phyloP scores from a whole-genome alignment of 2,113 vertebrate species.

The Heteronetta atricapilla region DNA sequence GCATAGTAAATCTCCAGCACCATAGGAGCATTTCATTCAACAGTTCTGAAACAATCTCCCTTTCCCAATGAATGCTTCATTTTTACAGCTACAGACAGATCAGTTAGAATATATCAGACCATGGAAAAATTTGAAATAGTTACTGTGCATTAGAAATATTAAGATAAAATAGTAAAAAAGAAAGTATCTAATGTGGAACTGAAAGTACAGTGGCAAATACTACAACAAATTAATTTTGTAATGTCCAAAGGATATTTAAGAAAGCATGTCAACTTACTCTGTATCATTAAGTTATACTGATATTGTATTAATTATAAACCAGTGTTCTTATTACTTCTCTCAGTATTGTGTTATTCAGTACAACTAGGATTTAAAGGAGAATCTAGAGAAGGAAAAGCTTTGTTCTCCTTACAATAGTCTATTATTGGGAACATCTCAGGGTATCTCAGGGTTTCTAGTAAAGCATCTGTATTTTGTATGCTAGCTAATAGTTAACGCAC shows the following conservation, averaged over 20 bases:
- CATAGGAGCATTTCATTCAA: neutral
- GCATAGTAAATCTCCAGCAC: neutral
- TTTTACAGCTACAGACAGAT: neutral
- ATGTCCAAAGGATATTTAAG: neutral
- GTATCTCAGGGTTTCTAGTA: neutral
- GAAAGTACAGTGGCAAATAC: neutral
- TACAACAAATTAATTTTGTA: neutral
- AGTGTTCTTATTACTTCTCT: neutral
- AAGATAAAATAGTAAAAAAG: neutral
- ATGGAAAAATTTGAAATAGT: neutral
- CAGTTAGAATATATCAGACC: neutral
- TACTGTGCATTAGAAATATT: neutral
- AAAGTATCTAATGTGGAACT: neutral
- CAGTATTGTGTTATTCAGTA: neutral
- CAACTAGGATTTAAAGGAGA: neutral
- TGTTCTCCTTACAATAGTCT: neutral
- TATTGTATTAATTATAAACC: neutral
- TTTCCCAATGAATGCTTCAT: neutral
- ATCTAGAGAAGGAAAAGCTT: neutral
- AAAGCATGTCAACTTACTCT: neutral
- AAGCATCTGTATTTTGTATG: neutral
- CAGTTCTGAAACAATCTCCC: slow-evolving; percentile 24
- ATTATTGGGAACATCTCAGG: neutral
- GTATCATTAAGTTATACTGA: neutral
- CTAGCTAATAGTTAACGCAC: neutral